Percentiles rank a stretch among this genome's conserved stretches.
Evolutionary conservation across 1,140 invertebrate species (phyloP).

Genomic region (Camponotus pennsylvanicus): DNA sequence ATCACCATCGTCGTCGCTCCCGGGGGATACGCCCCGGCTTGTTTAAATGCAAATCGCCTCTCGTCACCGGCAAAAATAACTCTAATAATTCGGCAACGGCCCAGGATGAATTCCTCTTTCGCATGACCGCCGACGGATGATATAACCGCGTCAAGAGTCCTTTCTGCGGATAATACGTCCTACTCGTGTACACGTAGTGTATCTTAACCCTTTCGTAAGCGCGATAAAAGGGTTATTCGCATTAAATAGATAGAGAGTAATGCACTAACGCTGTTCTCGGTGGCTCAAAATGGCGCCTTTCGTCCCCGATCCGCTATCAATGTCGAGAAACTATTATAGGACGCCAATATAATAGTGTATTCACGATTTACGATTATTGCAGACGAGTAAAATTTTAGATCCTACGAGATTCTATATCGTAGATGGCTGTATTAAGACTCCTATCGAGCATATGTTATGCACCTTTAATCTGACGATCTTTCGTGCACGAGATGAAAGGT

Average conservation of each 20-base stretch:
- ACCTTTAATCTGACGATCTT: conserved; percentile 3
- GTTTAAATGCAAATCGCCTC: conserved; percentile 82
- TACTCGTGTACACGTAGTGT: background rate
- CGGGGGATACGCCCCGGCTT: conserved; percentile 70
- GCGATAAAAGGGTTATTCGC: background rate
- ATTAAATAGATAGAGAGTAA: conserved; percentile 16
- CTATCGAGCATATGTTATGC: conserved; percentile 1
- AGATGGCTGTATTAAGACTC: background rate
- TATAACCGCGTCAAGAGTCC: background rate
- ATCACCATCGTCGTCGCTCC: conserved; percentile 42
- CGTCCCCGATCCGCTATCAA: conserved; percentile 11
- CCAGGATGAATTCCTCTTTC: conserved; percentile 47
- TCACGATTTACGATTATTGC: conserved; percentile 46
- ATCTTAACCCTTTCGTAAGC: conserved; percentile 20
- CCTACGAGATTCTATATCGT: background rate
- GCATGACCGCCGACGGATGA: conserved; percentile 22
- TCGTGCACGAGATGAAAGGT: conserved; percentile 2
- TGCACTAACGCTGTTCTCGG: background rate
- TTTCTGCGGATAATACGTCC: background rate
- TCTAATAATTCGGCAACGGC: conserved; percentile 77
- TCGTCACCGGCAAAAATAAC: conserved; percentile 76
- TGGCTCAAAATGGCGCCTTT: background rate
- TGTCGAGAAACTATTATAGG: background rate
- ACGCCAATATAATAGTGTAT: background rate
- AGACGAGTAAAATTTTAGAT: conserved; percentile 40